Percentiles rank a stretch among this genome's conserved stretches.
Evolutionary conservation across 2,113 vertebrate species (phyloP).

Genomic region (Cinclus mexicanus): DNA sequence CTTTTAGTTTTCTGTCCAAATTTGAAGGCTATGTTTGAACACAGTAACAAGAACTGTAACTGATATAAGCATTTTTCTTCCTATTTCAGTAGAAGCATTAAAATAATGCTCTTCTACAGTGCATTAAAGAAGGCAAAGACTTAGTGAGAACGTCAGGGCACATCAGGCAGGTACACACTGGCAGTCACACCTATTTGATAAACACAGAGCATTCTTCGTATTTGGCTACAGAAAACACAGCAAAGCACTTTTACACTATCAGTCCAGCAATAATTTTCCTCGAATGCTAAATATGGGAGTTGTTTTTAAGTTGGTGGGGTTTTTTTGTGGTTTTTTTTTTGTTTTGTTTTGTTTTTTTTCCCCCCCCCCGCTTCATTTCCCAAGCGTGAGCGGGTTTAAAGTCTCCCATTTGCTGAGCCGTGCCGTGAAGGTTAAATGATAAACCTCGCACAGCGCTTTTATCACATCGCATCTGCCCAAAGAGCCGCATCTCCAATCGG

Average conservation of each 20-base stretch:
- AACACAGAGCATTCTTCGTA: neutral
- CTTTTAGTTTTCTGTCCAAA: neutral
- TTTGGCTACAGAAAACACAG: neutral
- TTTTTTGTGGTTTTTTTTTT: no score
- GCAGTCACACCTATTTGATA: neutral
- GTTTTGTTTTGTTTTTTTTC: neutral
- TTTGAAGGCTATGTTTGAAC: neutral
- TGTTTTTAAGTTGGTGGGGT: no score
- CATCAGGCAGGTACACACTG: neutral
- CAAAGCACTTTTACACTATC: neutral
- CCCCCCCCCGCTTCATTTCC: neutral
- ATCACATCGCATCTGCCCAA: neutral
- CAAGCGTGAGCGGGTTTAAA: fast-evolving
- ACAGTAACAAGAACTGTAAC: neutral
- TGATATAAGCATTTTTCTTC: neutral
- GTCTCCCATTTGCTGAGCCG: neutral
- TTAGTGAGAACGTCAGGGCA: neutral
- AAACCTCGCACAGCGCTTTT: neutral
- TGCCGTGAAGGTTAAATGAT: neutral
- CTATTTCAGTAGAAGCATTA: neutral
- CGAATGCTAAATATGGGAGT: neutral
- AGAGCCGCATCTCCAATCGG: neutral
- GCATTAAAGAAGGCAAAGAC: neutral
- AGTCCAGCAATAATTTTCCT: neutral
- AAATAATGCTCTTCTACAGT: no score